phyloP scores from a whole-genome alignment of 2,888 invertebrate species.

The Oscheius sp. region DNA sequence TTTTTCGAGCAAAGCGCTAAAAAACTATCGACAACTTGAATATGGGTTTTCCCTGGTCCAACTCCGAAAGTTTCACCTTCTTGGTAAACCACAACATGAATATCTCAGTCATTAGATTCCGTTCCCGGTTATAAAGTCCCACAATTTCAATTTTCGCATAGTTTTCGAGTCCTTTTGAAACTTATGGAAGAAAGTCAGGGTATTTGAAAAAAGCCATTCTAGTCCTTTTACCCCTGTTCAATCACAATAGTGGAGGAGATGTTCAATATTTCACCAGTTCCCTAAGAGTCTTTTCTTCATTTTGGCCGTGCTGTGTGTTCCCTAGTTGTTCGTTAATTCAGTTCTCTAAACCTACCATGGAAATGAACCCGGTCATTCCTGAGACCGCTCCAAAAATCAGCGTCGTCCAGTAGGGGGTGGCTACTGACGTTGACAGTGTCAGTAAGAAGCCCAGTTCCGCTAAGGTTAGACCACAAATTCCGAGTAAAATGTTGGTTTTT shows the following conservation, averaged over 20 bases:
- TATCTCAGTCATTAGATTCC: too few relatives aligned
- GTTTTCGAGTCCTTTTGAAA: neutral
- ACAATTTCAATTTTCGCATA: neutral
- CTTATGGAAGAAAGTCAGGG: too few relatives aligned
- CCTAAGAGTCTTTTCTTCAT: neutral
- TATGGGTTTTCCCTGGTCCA: too few relatives aligned
- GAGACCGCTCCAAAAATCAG: slow-evolving; percentile 25
- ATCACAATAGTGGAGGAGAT: neutral
- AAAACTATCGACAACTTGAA: too few relatives aligned
- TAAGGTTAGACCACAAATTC: slow-evolving; percentile 45
- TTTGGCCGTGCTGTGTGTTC: too few relatives aligned
- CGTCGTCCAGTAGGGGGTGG: slow-evolving; percentile 53
- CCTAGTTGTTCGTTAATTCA: too few relatives aligned
- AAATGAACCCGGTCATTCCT: slow-evolving; percentile 37
- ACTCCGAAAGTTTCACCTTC: too few relatives aligned
- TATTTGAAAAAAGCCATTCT: too few relatives aligned
- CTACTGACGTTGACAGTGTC: slow-evolving; percentile 47
- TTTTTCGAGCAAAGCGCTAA: too few relatives aligned
- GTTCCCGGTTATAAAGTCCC: neutral
- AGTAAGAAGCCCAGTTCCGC: slow-evolving; percentile 55
- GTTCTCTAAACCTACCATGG: slow-evolving; percentile 27
- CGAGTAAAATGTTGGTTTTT: slow-evolving; percentile 58
- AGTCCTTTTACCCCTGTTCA: too few relatives aligned
- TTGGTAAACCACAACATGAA: too few relatives aligned
- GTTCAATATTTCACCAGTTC: neutral